phyloP scores from a whole-genome alignment of 2,113 vertebrate genomes.

The Percina caprodes region DNA sequence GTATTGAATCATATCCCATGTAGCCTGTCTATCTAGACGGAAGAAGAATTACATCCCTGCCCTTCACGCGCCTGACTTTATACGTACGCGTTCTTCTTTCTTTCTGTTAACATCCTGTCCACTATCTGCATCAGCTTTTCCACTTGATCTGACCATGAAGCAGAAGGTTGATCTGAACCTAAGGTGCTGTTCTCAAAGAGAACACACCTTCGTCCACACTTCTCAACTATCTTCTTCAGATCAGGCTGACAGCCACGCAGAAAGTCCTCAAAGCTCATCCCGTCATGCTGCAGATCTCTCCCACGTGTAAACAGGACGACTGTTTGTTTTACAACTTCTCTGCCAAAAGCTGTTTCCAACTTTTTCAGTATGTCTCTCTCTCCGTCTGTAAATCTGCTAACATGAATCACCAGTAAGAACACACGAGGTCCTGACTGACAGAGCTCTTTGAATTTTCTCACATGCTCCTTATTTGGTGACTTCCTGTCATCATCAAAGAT shows the following conservation, averaged over 20 bases:
- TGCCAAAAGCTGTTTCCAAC: not conserved
- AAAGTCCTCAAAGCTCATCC: not conserved
- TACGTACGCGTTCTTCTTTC: not conserved
- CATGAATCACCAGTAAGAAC: not conserved
- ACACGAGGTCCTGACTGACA: not conserved
- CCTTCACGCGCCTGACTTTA: not conserved
- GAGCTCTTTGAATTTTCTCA: not conserved
- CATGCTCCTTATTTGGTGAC: not conserved
- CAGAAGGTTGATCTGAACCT: no score
- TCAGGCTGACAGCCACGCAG: not conserved
- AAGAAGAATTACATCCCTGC: not conserved
- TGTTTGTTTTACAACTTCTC: not conserved
- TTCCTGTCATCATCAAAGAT: not conserved
- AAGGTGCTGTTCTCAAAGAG: not conserved
- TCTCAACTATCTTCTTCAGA: not conserved
- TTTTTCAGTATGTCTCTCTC: not conserved
- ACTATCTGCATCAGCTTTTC: not conserved
- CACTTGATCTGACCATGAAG: no score
- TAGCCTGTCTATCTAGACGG: not conserved
- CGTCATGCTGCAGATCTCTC: not conserved
- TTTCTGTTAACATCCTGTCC: not conserved
- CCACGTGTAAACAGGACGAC: conserved; percentile 1
- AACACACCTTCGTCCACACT: not conserved
- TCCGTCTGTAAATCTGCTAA: not conserved
- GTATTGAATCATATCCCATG: not conserved